Evolutionary conservation across 2,113 vertebrate species (phyloP).

Genomic region (Microcebus murinus): DNA sequence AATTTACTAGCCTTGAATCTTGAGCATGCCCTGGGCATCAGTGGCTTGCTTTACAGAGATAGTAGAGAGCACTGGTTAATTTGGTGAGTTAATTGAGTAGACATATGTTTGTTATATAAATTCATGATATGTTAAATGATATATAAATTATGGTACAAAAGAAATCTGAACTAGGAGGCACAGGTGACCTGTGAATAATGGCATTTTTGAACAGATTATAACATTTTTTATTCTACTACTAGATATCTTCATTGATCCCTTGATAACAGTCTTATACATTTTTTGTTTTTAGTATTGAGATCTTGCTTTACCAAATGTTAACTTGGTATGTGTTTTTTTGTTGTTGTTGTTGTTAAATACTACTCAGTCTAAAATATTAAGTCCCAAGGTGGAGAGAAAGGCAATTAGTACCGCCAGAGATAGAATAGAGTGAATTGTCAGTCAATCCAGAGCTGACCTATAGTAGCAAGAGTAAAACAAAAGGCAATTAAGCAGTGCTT

Average conservation of each 20-base stretch:
- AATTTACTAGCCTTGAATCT: not conserved
- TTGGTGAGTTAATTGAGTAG: not conserved
- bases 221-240: not conserved
- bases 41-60: not conserved
- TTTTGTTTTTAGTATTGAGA: constrained; percentile 8
- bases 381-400: not conserved
- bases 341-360: not conserved
- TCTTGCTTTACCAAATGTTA: not conserved
- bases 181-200: not conserved
- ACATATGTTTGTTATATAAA: not conserved
- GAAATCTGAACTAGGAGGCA: not conserved
- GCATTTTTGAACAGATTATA: not conserved
- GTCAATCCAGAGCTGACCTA: not conserved
- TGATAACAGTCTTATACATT: not conserved
- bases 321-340: not conserved
- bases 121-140: not conserved
- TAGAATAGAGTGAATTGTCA: not conserved
- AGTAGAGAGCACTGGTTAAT: not conserved
- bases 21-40: not conserved
- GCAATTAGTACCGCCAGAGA: not conserved
- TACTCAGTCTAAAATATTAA: not conserved
- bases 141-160: not conserved
- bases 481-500: constrained; percentile 37
- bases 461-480: constrained; percentile 14
- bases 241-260: not conserved